Evolutionary conservation across 2,797 vertebrate genomes (phyloP).

Genomic region (Syngnathus acus): DNA sequence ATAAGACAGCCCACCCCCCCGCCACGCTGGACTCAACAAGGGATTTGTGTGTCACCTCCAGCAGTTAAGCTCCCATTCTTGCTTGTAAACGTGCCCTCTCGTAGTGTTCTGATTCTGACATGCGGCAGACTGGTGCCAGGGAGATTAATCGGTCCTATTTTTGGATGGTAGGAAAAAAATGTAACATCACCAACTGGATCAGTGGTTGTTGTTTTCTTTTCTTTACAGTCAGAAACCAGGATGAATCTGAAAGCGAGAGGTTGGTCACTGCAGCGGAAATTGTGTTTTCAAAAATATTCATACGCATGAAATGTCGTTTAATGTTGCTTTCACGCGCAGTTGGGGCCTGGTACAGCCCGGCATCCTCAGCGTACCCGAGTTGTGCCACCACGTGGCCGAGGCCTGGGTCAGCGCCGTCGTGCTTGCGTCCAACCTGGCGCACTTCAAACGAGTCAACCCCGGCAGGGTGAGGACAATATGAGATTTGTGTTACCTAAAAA

Average conservation of each 20-base stretch:
- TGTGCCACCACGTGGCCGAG: constrained; percentile 89
- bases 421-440: constrained; percentile 68
- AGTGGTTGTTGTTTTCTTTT: constrained; percentile 39
- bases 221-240: constrained; percentile 75
- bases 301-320: not conserved
- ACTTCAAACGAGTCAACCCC: constrained; percentile 85
- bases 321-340: constrained; percentile 53
- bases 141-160: constrained; percentile 4
- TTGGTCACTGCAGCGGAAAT: constrained; percentile 49
- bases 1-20: not conserved
- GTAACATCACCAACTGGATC: not conserved
- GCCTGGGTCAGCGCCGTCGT: constrained; percentile 78
- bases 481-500: no score
- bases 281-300: not conserved
- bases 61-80: constrained; percentile 6
- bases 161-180: not conserved
- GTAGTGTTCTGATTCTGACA: not conserved
- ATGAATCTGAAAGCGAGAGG: constrained; percentile 88
- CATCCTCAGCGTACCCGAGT: constrained; percentile 88
- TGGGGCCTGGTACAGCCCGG: constrained; percentile 94
- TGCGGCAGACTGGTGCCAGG: not conserved
- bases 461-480: constrained; percentile 79
- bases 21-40: constrained; percentile 4
- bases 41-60: constrained; percentile 10
- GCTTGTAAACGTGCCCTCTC: constrained; percentile 8